Evolutionary conservation across 2,113 vertebrate genomes (phyloP), one percentile per base, ranked within the genome.

Genomic region (Heteronetta atricapilla): DNA sequence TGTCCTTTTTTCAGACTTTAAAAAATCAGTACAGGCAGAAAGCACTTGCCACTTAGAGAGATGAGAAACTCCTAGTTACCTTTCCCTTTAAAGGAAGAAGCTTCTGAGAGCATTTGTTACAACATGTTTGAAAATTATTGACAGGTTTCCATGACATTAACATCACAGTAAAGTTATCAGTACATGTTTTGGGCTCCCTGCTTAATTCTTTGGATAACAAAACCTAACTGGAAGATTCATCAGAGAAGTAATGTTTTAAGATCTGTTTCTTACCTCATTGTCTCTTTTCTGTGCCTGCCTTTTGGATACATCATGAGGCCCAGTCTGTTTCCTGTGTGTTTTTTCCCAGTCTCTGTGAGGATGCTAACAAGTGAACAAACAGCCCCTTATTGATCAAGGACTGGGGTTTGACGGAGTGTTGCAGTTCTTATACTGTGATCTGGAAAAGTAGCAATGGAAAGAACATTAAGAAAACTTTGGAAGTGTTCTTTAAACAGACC

Each of bases 1-100:
- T 86, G 90, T 96, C 85, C 63, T 95, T 93, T 93, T 91, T 96
- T 95, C 63, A 74, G 50, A 80, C 68, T 80, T 50, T 11, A 90
- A 90, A 64, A 42, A 76, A 50, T 76, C 88, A 8, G 68, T 79
- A 67, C 28, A 89, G 29, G 34, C 60, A 70, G 52, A 79, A 91
- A 67, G 52, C 42, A 64, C 38, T 86, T 75, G 33, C 14, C 13
- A 33, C 29, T 62, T 55, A 22, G 8, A 22, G 8, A 28, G 31
- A 64, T 55, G 28, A 63, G 70, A 8, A 72, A 68, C 58, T 56
- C 60, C 21, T 33, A 23, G 29, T 69, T 83, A 26, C 28, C 11
- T 69, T 64, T 46, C 42, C 13, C 42, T 67, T 53, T 22, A n/a
- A 81, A 64, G 59, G 58, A 56, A 42, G 38, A 82, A 48, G 59